These are phyloP conservation scores for Dinothrombium tinctorium DNA, from an alignment of 1,140 invertebrate genomes.

Conservation along the genomic window DNA sequence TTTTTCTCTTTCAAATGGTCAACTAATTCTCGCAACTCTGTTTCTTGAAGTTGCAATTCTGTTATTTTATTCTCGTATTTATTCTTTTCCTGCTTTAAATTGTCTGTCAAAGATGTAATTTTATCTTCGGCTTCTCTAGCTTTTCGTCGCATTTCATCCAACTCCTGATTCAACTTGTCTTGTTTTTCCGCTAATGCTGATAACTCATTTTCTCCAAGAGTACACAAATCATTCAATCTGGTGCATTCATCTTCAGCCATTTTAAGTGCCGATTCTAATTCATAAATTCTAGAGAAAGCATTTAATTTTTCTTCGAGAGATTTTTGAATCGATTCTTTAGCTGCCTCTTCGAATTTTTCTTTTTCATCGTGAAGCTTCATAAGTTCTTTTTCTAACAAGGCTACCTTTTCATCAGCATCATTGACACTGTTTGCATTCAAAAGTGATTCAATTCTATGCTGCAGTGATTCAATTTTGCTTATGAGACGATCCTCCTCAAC, in stretches of 20 bases:
- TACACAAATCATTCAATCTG: slow-evolving; percentile 42
- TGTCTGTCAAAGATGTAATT: no score
- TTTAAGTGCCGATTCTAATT: slow-evolving; percentile 39
- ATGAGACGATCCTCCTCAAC: slow-evolving; percentile 81
- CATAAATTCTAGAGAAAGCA: slow-evolving; percentile 44
- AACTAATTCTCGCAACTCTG: no score
- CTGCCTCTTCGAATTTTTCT: slow-evolving; percentile 60
- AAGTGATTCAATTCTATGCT: slow-evolving; percentile 61
- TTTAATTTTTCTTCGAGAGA: slow-evolving; percentile 69
- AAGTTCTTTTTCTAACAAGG: slow-evolving; percentile 43
- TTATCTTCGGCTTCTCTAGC: no score
- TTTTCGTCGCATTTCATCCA: slow-evolving; percentile 25
- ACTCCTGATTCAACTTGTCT: slow-evolving; percentile 24
- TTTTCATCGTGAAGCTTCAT: slow-evolving; percentile 60
- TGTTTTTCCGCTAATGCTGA: slow-evolving; percentile 27
- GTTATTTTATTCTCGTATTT: no score
- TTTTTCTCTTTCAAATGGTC: no score
- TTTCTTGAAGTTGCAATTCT: no score
- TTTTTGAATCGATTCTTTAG: slow-evolving; percentile 66
- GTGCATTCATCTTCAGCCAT: slow-evolving; percentile 53
- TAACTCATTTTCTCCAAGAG: slow-evolving; percentile 40
- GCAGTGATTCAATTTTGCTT: slow-evolving; percentile 68
- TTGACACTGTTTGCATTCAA: slow-evolving; percentile 34
- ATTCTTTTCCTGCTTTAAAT: no score
- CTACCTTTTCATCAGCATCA: neutral